phyloP scores from a whole-genome alignment of 2,113 vertebrate genomes.

The human region GRCh38 chr13:59150501-59151000 shows the following conservation, averaged over 20 bases:
- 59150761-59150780: background rate
- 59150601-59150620: slow-evolving; percentile 8
- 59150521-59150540: background rate
- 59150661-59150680: background rate
- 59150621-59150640: background rate
- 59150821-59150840: background rate
- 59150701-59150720: background rate
- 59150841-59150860: background rate
- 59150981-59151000: background rate
- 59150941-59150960: background rate
- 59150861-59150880: background rate
- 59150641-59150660: slow-evolving; percentile 20
- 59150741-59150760: background rate
- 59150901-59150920: background rate
- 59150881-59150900: background rate
- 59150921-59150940: background rate
- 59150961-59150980: background rate
- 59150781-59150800: background rate
- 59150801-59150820: background rate
- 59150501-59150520: background rate
- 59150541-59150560: background rate
- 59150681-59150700: slow-evolving; percentile 1
- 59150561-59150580: background rate
- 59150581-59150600: background rate
- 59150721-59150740: background rate